Evolutionary conservation across 2,888 invertebrate genomes (phyloP), one percentile per base, ranked within the genome.

Genomic region (Dilophus febrilis): DNA sequence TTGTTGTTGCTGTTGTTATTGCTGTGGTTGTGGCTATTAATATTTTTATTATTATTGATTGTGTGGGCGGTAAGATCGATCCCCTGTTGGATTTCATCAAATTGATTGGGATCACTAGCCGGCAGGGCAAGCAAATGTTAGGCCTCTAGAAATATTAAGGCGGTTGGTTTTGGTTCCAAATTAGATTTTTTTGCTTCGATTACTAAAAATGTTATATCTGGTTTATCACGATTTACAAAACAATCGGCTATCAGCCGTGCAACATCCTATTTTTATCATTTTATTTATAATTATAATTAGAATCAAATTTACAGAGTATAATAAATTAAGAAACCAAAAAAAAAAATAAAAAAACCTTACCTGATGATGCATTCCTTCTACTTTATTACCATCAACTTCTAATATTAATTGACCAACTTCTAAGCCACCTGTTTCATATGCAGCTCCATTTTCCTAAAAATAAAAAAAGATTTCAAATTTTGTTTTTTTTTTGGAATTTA

Each of bases 361-460:
- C 54, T 83, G 83, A 61, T 90, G 90, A 52, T 81, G 81, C 58
- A 88, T 68, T 42, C 85, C 83, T 58, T 77, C 73, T 43, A 79
- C 77, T 42, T 74, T 67, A 57, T 74, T 74, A 46, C 90, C 88
- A 59, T 90, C 86, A 49, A 90, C 86, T 60, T 90, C 88, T 48
- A 94, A 70, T 54, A 95, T 90, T 48, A 92, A 70, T 65, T 94
- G 92, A 43, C 94, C 94, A 47, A 91, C 88, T 63, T 90, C 86
- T 48, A 95, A 68, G 44, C 90, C 90, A 32, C 90, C 91, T 35
- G 90, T 87, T 58, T 84, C 83, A 61, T 77, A 86, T 33, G 94
- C 94, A 44, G 92, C 90, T 40, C 94, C 94, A 60, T 87, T 86
- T 65, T 90, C 88, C 91, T 92, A 61, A 13, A 66, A 57, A n/a